Percentiles rank a stretch among this genome's conserved stretches.
Evolutionary conservation across 2,113 vertebrate genomes (phyloP).

Genomic region (Cromileptes altivelis): DNA sequence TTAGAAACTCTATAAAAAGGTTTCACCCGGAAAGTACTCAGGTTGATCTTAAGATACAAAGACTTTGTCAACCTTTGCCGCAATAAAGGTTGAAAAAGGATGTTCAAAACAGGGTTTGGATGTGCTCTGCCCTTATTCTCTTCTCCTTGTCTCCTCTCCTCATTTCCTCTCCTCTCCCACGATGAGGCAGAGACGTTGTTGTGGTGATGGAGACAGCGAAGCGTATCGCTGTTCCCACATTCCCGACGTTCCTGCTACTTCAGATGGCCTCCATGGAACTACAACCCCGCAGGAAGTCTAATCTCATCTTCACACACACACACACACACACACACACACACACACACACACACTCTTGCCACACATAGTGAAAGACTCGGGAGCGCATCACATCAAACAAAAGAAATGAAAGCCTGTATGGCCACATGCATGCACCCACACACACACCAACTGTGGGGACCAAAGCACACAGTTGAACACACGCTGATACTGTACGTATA

Average conservation of each 20-base stretch:
- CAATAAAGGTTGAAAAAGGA: neutral
- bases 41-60: slow-evolving; percentile 20
- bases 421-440: slow-evolving; percentile 15
- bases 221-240: slow-evolving; percentile 69
- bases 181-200: slow-evolving; percentile 52
- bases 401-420: slow-evolving; percentile 33
- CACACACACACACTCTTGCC: slow-evolving; percentile 10
- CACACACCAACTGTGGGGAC: slow-evolving; percentile 22
- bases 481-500: neutral
- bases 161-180: slow-evolving; percentile 9
- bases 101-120: slow-evolving; percentile 9
- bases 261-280: slow-evolving; percentile 68
- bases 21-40: neutral
- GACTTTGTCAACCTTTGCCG: slow-evolving; percentile 10
- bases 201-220: slow-evolving; percentile 53
- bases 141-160: neutral
- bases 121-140: slow-evolving; percentile 9
- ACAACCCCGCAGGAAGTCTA: slow-evolving; percentile 59
- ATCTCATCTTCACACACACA: slow-evolving; percentile 68
- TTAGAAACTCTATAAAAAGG: slow-evolving; percentile 35
- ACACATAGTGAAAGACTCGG: slow-evolving; percentile 38
- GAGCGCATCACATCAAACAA: neutral
- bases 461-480: slow-evolving; percentile 2
- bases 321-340: slow-evolving; percentile 29
- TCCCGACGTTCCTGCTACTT: slow-evolving; percentile 72